These are phyloP conservation scores for Stomatorhinus walkeri DNA, from an alignment of 2,797 vertebrate genomes.

Conservation along the genomic window DNA sequence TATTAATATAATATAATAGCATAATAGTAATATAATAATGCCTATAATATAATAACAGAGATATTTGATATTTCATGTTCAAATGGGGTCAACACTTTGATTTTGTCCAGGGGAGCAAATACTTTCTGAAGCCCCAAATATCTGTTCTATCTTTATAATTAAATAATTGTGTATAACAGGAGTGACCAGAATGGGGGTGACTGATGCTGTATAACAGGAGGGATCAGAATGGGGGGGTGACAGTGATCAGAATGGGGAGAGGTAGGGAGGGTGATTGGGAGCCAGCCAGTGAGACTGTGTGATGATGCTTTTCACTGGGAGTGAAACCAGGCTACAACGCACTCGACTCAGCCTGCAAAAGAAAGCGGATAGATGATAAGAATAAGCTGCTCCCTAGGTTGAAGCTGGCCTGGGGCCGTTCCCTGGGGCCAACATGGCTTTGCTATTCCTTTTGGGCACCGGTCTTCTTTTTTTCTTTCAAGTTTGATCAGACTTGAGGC, in stretches of 20 bases:
- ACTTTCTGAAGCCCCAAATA: not conserved
- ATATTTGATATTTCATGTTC: not conserved
- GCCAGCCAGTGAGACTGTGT: not conserved
- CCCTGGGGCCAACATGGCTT: not conserved
- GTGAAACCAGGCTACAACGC: not conserved
- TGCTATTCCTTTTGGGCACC: not conserved
- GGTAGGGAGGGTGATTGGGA: not conserved
- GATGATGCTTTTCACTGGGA: not conserved
- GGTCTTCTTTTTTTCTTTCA: not conserved
- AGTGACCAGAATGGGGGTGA: not conserved
- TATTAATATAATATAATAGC: not conserved
- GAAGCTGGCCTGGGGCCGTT: not conserved
- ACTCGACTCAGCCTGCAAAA: not conserved
- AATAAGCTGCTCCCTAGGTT: not conserved
- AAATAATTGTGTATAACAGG: not conserved
- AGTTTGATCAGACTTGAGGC: not conserved
- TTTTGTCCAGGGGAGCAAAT: not conserved
- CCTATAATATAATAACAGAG: not conserved
- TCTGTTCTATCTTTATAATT: not conserved
- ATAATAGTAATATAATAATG: not conserved
- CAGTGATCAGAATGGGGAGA: not conserved
- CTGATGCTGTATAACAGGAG: not conserved
- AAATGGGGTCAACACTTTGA: not conserved
- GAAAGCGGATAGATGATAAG: not conserved
- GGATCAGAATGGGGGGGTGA: no score